Percentiles rank a stretch among this genome's conserved stretches.
These are phyloP conservation scores for Chrysolina haemoptera DNA, from an alignment of 2,888 invertebrate species.

Conservation along the genomic window DNA sequence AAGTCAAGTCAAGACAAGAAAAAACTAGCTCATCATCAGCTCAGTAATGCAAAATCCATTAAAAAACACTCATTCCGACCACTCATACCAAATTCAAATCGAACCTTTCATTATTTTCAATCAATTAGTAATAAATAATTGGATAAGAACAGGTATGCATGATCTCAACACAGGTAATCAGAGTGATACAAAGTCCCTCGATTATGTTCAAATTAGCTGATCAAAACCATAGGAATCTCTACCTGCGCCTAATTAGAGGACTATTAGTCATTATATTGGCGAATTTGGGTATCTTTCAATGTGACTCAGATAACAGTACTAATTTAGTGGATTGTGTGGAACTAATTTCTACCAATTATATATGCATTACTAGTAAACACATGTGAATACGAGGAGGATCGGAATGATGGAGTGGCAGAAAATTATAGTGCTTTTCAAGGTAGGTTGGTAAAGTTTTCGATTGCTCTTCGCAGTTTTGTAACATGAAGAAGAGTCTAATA, in stretches of 20 bases:
- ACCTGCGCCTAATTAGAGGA: slow-evolving; percentile 66
- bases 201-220: slow-evolving; percentile 66
- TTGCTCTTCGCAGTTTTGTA: too few relatives aligned
- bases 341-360: slow-evolving; percentile 47
- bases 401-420: not conserved
- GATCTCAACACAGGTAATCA: slow-evolving; percentile 40
- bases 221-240: slow-evolving; percentile 64
- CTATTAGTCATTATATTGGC: slow-evolving; percentile 66
- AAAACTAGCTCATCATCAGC: not conserved
- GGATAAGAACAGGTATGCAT: slow-evolving; percentile 45
- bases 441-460: too few relatives aligned
- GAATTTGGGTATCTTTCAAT: slow-evolving; percentile 62
- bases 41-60: slow-evolving; percentile 7
- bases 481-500: too few relatives aligned
- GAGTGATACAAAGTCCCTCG: slow-evolving; percentile 46
- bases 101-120: slow-evolving; percentile 35
- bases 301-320: slow-evolving; percentile 60
- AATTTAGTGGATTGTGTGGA: slow-evolving; percentile 45
- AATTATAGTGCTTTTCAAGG: not conserved
- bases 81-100: slow-evolving; percentile 22
- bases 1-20: slow-evolving; percentile 5
- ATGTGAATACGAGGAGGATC: slow-evolving; percentile 14
- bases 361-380: slow-evolving; percentile 36
- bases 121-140: slow-evolving; percentile 54
- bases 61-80: slow-evolving; percentile 17